Conservation (phyloP, 2,888 invertebrate genomes). For the Athalia circularis region DNA sequence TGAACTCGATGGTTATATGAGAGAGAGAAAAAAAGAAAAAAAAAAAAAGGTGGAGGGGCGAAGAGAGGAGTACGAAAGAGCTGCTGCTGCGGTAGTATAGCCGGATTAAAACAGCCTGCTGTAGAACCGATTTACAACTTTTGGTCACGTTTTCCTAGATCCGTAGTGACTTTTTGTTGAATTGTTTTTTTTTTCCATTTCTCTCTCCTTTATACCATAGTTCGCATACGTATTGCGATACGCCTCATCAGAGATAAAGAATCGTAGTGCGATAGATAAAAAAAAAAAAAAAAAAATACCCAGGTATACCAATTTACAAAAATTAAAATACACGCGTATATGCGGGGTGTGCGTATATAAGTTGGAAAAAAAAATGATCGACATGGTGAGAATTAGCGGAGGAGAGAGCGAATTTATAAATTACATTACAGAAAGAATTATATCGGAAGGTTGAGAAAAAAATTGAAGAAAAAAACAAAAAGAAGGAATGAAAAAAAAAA, state of each 20-base stretch:
- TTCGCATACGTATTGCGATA: neutral
- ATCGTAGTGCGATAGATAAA: neutral
- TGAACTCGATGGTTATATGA: slow-evolving; percentile 29
- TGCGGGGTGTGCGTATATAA: too few species aligned
- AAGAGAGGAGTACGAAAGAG: slow-evolving; percentile 36
- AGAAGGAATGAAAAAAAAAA: neutral
- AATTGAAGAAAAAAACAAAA: neutral
- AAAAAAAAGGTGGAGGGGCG: neutral
- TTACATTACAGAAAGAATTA: too few species aligned
- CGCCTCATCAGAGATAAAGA: neutral
- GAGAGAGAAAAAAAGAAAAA: neutral
- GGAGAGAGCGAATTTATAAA: too few species aligned
- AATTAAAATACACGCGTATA: too few species aligned
- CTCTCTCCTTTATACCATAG: too few species aligned
- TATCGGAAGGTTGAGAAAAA: neutral
- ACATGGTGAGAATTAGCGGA: too few species aligned
- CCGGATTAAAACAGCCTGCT: neutral
- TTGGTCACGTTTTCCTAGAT: too few species aligned
- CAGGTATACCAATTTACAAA: too few species aligned
- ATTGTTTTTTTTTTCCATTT: neutral
- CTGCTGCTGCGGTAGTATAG: slow-evolving; percentile 30
- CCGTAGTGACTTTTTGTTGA: neutral
- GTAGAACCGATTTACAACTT: neutral
- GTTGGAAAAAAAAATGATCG: too few species aligned
- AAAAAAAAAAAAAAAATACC: too few species aligned